Evolutionary conservation across 2,888 invertebrate species (phyloP), one percentile per base, ranked within the genome.

Genomic region (Hydropsyche betteni): DNA sequence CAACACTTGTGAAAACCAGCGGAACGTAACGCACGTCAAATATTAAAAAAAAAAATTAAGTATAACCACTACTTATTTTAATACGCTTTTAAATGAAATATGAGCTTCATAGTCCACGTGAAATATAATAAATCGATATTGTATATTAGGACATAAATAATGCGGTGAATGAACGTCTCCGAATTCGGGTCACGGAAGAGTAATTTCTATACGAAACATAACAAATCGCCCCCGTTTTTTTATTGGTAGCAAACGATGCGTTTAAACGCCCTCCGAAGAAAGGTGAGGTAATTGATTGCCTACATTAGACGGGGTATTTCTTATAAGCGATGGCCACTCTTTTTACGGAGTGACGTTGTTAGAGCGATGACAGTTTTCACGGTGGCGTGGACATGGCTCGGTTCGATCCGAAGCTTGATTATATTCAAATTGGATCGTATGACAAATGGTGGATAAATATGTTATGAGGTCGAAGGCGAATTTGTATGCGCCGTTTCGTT

Each of bases 331-430:
- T 51, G 38, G 51, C 10, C 14, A 52, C 52, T 16, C 8, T 24
- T n/a, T 12, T 12, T 8, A 55, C n/a, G 5, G 14, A 55, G 55
- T 55, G 14, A n/a, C 6, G 6, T 64, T 12, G 34, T 38, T 53
- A 14, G 14, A 38, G 36, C 38, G 72, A 55, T 55, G 72, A 72
- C 72, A 72, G 16, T 33, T 58, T 72, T 72, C 58, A 72, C 52
- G 61, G 70, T 53, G 33, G 44, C 33, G 36, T 53, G 70, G 16
- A 70, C 70, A n/a, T 16, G 34, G 12, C 69, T 14, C 10, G 44
- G 5, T 36, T n/a, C 24, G 24, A 24, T 24, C 24, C 24, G 24
- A 24, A 2, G 24, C 24, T 24, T 24, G 24, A 24, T 24, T 24
- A 24, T 24, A 24, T 24, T 24, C 24, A 24, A 24, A 24, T 24